Percentiles rank a stretch among this genome's conserved stretches.
phyloP scores from a whole-genome alignment of 2,113 vertebrate genomes.

The Struthio camelus region DNA sequence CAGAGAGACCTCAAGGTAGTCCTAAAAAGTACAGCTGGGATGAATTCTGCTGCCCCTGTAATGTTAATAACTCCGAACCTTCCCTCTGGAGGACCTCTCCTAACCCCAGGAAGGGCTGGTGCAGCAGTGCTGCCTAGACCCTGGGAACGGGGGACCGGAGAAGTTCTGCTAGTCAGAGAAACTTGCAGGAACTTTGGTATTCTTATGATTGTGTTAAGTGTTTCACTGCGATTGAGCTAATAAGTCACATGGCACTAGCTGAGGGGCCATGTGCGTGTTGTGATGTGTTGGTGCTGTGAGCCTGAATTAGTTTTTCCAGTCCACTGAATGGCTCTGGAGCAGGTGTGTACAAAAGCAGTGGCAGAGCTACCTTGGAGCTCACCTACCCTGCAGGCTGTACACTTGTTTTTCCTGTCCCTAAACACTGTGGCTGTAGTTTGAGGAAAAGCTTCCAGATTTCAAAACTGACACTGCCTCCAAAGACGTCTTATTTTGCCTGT shows the following conservation, averaged over 20 bases:
- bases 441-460: no score
- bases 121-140: neutral
- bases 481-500: no score
- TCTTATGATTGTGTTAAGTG: neutral
- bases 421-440: no score
- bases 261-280: neutral
- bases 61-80: neutral
- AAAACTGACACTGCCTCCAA: no score
- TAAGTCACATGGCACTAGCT: no score
- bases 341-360: neutral
- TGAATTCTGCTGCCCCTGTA: neutral
- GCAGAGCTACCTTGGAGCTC: neutral
- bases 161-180: neutral
- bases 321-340: neutral
- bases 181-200: neutral
- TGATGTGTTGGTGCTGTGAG: neutral
- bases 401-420: neutral
- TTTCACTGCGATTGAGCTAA: no score
- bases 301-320: neutral
- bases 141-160: neutral
- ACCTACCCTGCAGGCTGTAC: no score
- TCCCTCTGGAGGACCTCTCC: neutral
- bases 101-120: fast-evolving
- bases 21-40: neutral
- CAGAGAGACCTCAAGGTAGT: neutral